Conservation (phyloP, 2,797 vertebrate genomes). For the Malacoraja senta region DNA sequence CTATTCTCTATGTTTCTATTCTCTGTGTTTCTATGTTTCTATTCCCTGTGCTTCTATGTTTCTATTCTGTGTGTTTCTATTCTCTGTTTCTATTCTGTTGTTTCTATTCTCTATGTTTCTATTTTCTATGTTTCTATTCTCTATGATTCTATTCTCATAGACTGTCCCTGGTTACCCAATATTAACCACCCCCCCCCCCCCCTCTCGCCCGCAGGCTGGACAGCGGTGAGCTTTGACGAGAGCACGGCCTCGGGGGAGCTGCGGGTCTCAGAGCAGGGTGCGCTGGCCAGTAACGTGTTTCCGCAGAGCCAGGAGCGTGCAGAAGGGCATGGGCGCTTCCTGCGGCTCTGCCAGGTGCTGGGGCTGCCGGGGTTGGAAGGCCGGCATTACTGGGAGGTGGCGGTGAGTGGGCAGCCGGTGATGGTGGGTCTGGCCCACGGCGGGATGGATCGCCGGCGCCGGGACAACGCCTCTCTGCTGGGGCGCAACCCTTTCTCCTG, state of each 20-base stretch:
- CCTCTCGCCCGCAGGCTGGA: background rate
- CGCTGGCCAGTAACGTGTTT: background rate
- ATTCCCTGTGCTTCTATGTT: too few species aligned
- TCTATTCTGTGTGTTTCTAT: too few species aligned
- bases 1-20: too few species aligned
- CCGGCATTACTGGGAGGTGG: background rate
- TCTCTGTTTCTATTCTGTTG: too few species aligned
- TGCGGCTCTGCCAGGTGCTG: background rate
- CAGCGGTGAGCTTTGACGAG: background rate
- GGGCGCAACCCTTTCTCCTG: background rate
- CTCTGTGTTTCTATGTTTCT: too few species aligned
- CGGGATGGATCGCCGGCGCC: background rate
- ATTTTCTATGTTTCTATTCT: too few species aligned
- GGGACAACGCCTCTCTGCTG: background rate
- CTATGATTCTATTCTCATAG: too few species aligned
- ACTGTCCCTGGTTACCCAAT: too few species aligned
- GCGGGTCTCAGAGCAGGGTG: background rate
- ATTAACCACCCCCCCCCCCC: background rate
- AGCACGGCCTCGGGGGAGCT: background rate
- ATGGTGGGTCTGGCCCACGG: background rate
- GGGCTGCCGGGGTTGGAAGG: background rate
- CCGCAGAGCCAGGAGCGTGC: background rate
- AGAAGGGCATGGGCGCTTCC: fast-evolving
- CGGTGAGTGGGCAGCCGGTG: too few species aligned
- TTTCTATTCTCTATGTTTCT: too few species aligned